Evolutionary conservation across 2,797 vertebrate species (phyloP).

Genomic region (Spea hammondii): DNA sequence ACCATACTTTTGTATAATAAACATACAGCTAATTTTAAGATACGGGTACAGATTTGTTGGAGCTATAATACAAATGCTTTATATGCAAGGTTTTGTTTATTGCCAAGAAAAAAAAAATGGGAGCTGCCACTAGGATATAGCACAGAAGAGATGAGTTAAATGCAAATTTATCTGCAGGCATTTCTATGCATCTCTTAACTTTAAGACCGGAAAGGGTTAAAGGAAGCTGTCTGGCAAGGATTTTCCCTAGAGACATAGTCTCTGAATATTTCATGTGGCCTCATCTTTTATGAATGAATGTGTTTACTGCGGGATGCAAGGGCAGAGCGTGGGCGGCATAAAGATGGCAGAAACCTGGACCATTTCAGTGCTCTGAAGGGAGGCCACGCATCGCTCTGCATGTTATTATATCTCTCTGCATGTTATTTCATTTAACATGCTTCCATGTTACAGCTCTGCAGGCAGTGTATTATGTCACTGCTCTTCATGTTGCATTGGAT

Average conservation of each 20-base stretch:
- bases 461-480: constrained; percentile 2
- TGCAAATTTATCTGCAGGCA: not conserved
- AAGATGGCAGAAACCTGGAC: constrained; percentile 47
- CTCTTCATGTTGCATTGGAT: not conserved
- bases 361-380: not conserved
- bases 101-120: no score
- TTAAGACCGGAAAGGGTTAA: constrained; percentile 41
- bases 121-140: no score
- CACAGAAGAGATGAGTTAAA: no score
- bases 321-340: constrained; percentile 52
- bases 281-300: constrained; percentile 54
- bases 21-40: no score
- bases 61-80: no score
- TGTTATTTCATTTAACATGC: not conserved
- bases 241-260: constrained; percentile 41
- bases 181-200: constrained; percentile 8
- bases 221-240: constrained; percentile 41
- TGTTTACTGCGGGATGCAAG: constrained; percentile 52
- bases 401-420: constrained; percentile 36
- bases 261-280: constrained; percentile 51
- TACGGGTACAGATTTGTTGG: no score
- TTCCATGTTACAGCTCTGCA: not conserved
- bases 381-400: constrained; percentile 15
- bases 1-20: no score
- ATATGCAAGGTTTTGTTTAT: no score